Conservation (phyloP, 2,888 invertebrate genomes). For the Drosophila siamana region DNA sequence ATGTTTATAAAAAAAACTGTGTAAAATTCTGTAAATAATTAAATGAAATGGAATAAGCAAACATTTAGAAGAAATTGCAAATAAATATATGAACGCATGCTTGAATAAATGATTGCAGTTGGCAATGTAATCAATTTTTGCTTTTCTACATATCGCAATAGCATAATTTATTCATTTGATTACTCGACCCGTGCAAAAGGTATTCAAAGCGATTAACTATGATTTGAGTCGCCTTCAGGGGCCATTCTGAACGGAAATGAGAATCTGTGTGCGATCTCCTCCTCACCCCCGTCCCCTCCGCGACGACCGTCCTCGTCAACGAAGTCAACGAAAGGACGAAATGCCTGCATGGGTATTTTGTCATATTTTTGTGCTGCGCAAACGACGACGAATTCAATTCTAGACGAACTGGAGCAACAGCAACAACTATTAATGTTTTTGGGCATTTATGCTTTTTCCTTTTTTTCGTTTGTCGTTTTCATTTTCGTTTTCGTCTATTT, state of each 20-base stretch:
- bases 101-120: slow-evolving; percentile 7
- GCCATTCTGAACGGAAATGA: slow-evolving; percentile 58
- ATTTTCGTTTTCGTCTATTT: slow-evolving; percentile 19
- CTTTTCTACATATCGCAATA: slow-evolving; percentile 25
- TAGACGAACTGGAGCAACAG: slow-evolving; percentile 45
- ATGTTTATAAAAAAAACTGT: not conserved
- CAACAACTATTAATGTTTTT: slow-evolving; percentile 58
- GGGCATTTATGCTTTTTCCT: too few relatives aligned
- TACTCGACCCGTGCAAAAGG: slow-evolving; percentile 3
- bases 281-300: too few relatives aligned
- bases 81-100: slow-evolving; percentile 7
- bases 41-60: not conserved
- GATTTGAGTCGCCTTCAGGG: slow-evolving; percentile 30
- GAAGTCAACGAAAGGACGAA: slow-evolving; percentile 39
- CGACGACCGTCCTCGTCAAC: too few relatives aligned
- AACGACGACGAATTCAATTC: slow-evolving; percentile 33
- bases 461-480: not conserved
- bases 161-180: slow-evolving; percentile 44
- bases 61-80: not conserved
- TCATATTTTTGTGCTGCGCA: slow-evolving; percentile 43
- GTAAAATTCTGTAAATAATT: slow-evolving; percentile 2
- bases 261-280: slow-evolving; percentile 33
- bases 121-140: slow-evolving; percentile 12
- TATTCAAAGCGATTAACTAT: slow-evolving; percentile 53
- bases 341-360: slow-evolving; percentile 34